Conservation (phyloP, 2,113 vertebrate species). For the Climacteris rufus region DNA sequence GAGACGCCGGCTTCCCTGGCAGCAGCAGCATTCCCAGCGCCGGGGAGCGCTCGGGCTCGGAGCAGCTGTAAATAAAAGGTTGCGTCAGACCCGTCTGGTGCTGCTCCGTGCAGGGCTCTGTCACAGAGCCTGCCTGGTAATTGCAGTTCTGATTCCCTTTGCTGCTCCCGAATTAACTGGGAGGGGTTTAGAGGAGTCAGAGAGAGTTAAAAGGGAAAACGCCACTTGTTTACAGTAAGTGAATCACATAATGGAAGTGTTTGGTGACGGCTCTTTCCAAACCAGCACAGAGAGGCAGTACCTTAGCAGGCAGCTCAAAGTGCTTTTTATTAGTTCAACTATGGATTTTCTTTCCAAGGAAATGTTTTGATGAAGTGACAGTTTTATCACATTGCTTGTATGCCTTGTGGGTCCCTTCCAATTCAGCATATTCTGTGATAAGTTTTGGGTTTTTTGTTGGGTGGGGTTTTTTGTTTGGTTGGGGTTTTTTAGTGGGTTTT, state of each 20-base stretch:
- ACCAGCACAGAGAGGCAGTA: not conserved
- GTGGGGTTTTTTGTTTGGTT: not conserved
- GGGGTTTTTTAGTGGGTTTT: not conserved
- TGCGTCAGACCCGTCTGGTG: constrained; percentile 26
- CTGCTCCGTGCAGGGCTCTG: not conserved
- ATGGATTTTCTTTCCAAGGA: not conserved
- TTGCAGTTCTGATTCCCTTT: constrained; percentile 45
- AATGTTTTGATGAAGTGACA: not conserved
- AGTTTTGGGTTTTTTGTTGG: not conserved
- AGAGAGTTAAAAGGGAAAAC: constrained; percentile 58
- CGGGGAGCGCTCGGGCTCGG: not conserved
- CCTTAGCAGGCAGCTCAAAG: not conserved
- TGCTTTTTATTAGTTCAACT: not conserved
- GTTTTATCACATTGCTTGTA: not conserved
- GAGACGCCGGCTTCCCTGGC: not conserved
- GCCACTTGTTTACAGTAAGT: constrained; percentile 25
- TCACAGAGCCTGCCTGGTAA: constrained; percentile 10
- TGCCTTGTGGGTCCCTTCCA: not conserved
- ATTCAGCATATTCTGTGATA: not conserved
- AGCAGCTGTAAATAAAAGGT: constrained; percentile 33
- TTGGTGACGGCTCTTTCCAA: not conserved
- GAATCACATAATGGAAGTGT: not conserved
- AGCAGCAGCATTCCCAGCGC: not conserved
- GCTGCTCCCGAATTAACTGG: constrained; percentile 48
- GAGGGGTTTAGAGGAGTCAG: constrained; percentile 31